These are phyloP conservation scores for Erythrocercus mccallii DNA, from an alignment of 2,113 vertebrate species.

Conservation along the genomic window DNA sequence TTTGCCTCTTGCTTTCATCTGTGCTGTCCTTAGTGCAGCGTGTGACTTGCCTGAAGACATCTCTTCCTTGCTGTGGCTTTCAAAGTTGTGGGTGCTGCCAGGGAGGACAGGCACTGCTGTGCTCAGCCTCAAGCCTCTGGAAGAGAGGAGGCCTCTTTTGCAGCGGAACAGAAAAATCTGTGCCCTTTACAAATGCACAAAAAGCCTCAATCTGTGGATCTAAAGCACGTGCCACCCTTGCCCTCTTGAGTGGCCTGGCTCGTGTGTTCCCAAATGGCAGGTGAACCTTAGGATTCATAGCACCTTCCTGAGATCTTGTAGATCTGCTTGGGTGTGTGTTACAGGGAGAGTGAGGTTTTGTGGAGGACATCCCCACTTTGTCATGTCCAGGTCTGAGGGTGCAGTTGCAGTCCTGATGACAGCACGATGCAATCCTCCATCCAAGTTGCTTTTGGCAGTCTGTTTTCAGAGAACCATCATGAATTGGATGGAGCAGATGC, in stretches of 20 bases:
- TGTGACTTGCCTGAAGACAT: not conserved
- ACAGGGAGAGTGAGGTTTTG: not conserved
- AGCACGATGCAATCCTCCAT: not conserved
- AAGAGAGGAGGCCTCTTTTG: not conserved
- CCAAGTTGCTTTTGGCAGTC: not conserved
- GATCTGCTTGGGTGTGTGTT: not conserved
- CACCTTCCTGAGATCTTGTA: not conserved
- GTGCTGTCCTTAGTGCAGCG: rapidly evolving
- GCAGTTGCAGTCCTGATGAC: not conserved
- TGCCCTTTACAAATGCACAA: not conserved
- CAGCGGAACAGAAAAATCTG: not conserved
- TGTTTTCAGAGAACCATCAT: not conserved
- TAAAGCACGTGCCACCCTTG: not conserved
- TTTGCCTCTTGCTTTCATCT: constrained; percentile 19
- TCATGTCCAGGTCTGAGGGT: rapidly evolving
- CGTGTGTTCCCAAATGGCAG: not conserved
- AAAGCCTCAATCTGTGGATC: not conserved
- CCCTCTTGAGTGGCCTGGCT: not conserved
- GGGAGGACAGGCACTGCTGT: not conserved
- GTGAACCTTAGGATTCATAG: not conserved
- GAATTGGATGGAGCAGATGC: not conserved
- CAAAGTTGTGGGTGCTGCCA: not conserved
- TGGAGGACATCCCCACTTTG: rapidly evolving
- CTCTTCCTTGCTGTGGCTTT: not conserved
- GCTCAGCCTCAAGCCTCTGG: not conserved